Percentiles rank a stretch among this genome's conserved stretches.
phyloP scores from a whole-genome alignment of 2,113 vertebrate genomes.

The Parotia lawesii region DNA sequence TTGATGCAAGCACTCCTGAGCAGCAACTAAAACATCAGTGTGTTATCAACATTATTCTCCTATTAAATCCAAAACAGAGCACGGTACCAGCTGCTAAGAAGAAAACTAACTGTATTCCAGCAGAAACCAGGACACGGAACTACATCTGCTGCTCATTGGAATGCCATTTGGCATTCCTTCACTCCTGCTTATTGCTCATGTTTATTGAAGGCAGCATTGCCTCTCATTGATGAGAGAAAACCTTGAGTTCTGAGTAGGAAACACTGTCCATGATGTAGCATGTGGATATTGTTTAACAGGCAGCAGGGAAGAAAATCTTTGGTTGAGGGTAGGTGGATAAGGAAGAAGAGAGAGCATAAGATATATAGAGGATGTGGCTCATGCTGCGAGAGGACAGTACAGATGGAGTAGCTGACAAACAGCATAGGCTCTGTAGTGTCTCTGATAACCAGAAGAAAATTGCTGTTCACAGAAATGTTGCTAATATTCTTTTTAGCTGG shows the following conservation, averaged over 20 bases:
- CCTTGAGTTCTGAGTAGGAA: background rate
- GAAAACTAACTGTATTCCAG: background rate
- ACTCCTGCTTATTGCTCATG: background rate
- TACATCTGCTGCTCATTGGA: background rate
- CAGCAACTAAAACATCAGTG: background rate
- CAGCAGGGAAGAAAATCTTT: background rate
- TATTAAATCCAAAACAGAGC: background rate
- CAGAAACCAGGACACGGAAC: background rate
- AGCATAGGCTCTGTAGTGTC: background rate
- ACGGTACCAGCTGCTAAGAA: background rate
- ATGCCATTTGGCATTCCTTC: background rate
- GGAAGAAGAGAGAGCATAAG: background rate
- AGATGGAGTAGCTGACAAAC: background rate
- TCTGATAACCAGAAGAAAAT: background rate
- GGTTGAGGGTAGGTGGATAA: background rate
- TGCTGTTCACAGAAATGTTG: background rate
- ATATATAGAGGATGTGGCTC: background rate
- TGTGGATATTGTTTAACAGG: background rate
- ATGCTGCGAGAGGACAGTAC: background rate
- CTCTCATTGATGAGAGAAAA: background rate
- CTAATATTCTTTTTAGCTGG: slow-evolving; percentile 75
- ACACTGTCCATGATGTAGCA: background rate
- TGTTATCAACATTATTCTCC: background rate
- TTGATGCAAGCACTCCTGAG: background rate
- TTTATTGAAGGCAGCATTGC: background rate